These are phyloP conservation scores for Labia minor DNA, from an alignment of 2,888 invertebrate genomes.

Conservation along the genomic window DNA sequence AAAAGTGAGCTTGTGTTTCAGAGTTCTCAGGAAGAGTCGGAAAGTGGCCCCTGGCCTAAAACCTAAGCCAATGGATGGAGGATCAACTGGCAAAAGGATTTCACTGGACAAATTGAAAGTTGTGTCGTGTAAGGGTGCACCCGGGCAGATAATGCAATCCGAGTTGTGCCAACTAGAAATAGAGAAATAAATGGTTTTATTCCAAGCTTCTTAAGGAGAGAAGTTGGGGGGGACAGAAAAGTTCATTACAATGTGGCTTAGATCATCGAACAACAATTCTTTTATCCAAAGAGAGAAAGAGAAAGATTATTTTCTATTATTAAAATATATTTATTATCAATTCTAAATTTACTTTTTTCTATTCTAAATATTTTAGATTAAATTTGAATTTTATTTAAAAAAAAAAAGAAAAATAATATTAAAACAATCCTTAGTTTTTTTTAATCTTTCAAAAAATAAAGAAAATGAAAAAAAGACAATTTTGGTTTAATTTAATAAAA, in stretches of 20 bases:
- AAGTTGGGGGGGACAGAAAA: not conserved
- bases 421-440: too few relatives aligned
- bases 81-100: not conserved
- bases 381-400: too few relatives aligned
- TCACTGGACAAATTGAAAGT: not conserved
- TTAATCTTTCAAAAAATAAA: too few relatives aligned
- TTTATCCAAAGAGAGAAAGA: too few relatives aligned
- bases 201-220: not conserved
- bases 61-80: not conserved
- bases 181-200: not conserved
- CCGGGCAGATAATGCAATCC: not conserved
- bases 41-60: not conserved
- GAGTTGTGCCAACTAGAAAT: constrained; percentile 4
- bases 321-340: too few relatives aligned
- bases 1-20: not conserved
- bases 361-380: too few relatives aligned
- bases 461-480: too few relatives aligned
- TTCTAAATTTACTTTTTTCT: too few relatives aligned
- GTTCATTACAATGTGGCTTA: not conserved
- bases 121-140: constrained; percentile 7
- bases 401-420: too few relatives aligned
- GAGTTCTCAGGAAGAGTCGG: not conserved
- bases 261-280: too few relatives aligned
- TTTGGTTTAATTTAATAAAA: too few relatives aligned
- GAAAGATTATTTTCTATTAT: too few relatives aligned